Percentiles rank a stretch among this genome's conserved stretches.
phyloP scores from a whole-genome alignment of 2,113 vertebrate genomes.

The Cynopterus brachyotis region DNA sequence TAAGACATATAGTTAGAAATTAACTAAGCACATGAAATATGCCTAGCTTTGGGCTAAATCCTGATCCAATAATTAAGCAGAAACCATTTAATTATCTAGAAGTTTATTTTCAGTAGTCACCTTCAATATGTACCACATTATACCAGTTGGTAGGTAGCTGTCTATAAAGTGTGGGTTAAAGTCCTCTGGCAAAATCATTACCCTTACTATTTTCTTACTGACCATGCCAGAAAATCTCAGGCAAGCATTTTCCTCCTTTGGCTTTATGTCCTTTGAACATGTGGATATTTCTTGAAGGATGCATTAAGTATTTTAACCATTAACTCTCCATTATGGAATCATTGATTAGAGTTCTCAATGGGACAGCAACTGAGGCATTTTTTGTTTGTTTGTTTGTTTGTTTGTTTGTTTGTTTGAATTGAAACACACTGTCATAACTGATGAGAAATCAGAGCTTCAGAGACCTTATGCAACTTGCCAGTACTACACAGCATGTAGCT shows the following conservation, averaged over 20 bases:
- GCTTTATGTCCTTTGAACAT: background rate
- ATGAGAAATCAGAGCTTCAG: background rate
- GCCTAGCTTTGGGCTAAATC: background rate
- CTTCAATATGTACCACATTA: background rate
- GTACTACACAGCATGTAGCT: background rate
- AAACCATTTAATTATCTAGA: background rate
- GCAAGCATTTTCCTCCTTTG: background rate
- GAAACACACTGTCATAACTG: background rate
- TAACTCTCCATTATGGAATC: background rate
- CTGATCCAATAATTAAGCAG: background rate
- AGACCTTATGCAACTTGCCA: background rate
- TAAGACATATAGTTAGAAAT: background rate
- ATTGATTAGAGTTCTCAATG: background rate
- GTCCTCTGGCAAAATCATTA: background rate
- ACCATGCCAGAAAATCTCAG: background rate
- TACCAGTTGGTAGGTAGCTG: background rate
- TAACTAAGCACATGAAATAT: background rate
- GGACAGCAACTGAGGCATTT: background rate
- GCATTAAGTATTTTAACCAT: slow-evolving; percentile 2
- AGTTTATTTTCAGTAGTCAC: background rate
- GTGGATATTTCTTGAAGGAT: background rate
- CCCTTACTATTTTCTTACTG: background rate
- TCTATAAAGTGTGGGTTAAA: background rate
- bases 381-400: too few species aligned
- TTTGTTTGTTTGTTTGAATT: background rate